Conservation (phyloP, 30 jellyfish, hydroid and myxozoan species). For the Cassiopea andromeda region DNA sequence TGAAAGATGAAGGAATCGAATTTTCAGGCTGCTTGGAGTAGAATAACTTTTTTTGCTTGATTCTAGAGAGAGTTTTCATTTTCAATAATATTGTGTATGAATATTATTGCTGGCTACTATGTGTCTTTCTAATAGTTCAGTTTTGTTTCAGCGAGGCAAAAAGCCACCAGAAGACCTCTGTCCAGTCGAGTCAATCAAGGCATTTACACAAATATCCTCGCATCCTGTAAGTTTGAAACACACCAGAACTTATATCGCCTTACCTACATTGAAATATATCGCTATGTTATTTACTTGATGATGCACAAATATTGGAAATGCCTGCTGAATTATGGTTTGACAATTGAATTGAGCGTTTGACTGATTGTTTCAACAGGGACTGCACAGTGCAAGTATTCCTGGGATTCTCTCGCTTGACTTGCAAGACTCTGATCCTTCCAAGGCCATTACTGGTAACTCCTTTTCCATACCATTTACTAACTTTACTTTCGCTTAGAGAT, state of each 20-base stretch:
- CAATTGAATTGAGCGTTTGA: background rate
- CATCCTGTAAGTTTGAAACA: conserved; percentile 84
- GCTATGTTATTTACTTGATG: background rate
- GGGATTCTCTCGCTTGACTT: conserved; percentile 94
- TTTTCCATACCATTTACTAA: background rate
- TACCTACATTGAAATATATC: background rate
- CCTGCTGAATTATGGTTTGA: too few relatives aligned
- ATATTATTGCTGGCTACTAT: too few relatives aligned
- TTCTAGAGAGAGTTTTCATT: too few relatives aligned
- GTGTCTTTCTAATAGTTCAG: too few relatives aligned
- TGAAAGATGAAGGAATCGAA: too few relatives aligned
- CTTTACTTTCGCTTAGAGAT: background rate
- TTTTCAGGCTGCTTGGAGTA: too few relatives aligned
- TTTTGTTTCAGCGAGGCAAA: conserved; percentile 88
- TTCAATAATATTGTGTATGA: too few relatives aligned
- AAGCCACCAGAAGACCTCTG: conserved; percentile 98
- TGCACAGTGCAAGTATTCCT: conserved; percentile 99
- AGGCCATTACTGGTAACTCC: conserved; percentile 88
- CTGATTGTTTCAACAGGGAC: conserved; percentile 62
- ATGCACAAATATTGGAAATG: background rate
- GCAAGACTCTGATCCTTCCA: conserved; percentile 94
- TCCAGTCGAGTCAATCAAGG: conserved; percentile 89
- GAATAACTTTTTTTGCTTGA: too few relatives aligned
- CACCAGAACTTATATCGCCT: background rate
- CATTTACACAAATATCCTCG: conserved; percentile 89